A percentile compares a stretch with the other conserved stretches of the same genome.
phyloP scores from a whole-genome alignment of 2,797 vertebrate genomes.

The Anableps anableps region DNA sequence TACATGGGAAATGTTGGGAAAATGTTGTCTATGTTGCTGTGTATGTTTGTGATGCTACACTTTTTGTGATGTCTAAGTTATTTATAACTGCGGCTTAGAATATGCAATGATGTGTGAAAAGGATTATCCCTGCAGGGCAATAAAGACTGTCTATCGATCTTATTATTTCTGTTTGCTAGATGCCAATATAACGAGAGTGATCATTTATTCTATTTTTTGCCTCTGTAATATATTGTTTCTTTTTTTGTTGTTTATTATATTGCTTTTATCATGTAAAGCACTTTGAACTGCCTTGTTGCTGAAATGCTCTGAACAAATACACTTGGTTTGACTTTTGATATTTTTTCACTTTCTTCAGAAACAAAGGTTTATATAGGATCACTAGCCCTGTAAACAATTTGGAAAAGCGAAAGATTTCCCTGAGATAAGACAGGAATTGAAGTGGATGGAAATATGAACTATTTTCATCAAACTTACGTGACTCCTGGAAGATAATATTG shows the following conservation, averaged over 20 bases:
- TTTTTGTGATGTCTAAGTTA: background rate
- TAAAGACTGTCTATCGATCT: background rate
- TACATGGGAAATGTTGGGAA: background rate
- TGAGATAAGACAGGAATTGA: background rate
- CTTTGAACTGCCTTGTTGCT: background rate
- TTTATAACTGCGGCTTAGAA: background rate
- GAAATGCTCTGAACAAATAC: background rate
- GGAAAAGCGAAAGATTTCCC: background rate
- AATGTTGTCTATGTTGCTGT: background rate
- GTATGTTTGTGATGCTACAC: background rate
- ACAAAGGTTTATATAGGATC: background rate
- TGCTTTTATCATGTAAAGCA: background rate
- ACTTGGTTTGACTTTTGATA: too few relatives aligned
- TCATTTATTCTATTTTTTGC: background rate
- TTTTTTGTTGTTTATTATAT: background rate
- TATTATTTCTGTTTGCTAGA: background rate
- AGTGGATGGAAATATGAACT: background rate
- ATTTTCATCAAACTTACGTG: background rate
- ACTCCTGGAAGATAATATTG: background rate
- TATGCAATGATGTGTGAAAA: background rate
- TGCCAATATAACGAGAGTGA: background rate
- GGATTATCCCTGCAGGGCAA: background rate
- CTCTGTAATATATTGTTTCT: background rate
- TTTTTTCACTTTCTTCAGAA: background rate
- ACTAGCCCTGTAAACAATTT: background rate